Evolutionary conservation across 2,797 vertebrate genomes (phyloP), one percentile per base, ranked within the genome.

Genomic region (Threskiornis aethiopicus): DNA sequence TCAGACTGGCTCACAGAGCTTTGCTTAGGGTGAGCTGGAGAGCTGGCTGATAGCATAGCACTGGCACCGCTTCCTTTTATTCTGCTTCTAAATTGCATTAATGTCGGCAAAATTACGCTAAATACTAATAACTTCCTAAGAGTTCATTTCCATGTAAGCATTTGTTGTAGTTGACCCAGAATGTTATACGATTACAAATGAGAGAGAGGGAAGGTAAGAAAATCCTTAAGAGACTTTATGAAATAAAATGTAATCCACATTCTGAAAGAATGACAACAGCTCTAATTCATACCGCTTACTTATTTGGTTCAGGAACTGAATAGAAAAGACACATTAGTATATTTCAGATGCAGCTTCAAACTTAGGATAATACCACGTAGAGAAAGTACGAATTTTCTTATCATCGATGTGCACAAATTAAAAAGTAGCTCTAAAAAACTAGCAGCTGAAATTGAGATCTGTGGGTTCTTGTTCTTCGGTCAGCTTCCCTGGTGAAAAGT

Each of bases 81-180:
- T 87, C 78, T 87, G 87, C 65, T 94, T 89, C 78, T 93, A 52
- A 96, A 96, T 93, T 92, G 39, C 65, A 94, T 96, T 96, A 92
- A 72, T 92, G 90, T 58, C 84, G 86, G 79, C 65, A 72, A 46
- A 93, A 95, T 95, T 95, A 71, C 15, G 8, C 72, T 78, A 69
- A 92, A 83, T 81, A 62, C 84, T 96, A 94, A 95, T 93, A 89
- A 57, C 92, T 95, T 96, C 94, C 94, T 93, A 81, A 81, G 58
- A 81, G 87, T 89, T 91, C 87, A 86, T 94, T 96, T 96, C 94
- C 89, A 85, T 10, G 21, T 78, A 75, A 83, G 72, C 49, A 35
- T 78, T 95, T 85, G 44, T 64, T 81, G 46, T 85, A 78, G 57
- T 87, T 41, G 52, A 64, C 72, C 86, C 57, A 89, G 84, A 85